phyloP scores from a whole-genome alignment of 1,140 invertebrate species.

The Diuraphis noxia region DNA sequence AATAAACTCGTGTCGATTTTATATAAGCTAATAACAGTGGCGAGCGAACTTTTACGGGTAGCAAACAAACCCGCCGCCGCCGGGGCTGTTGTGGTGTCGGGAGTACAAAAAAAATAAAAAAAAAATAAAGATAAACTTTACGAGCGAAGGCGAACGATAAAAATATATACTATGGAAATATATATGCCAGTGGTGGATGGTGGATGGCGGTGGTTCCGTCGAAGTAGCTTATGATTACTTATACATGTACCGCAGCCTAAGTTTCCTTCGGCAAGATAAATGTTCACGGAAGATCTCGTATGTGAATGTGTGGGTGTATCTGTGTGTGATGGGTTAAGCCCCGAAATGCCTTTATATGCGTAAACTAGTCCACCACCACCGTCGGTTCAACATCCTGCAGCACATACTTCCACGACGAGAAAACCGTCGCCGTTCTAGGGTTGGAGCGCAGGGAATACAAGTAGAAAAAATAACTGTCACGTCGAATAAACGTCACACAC shows the following conservation, averaged over 20 bases:
- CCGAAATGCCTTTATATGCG: not conserved
- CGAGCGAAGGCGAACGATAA: not conserved
- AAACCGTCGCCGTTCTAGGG: not conserved
- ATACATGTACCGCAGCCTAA: not conserved
- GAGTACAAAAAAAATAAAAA: not conserved
- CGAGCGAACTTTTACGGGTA: not conserved
- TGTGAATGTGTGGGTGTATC: not conserved
- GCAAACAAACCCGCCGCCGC: not conserved
- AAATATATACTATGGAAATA: not conserved
- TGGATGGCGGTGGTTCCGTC: not conserved
- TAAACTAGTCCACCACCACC: not conserved
- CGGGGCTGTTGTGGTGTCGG: not conserved
- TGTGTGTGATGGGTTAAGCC: not conserved
- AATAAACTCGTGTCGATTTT: not conserved
- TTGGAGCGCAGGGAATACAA: not conserved
- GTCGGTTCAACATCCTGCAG: not conserved
- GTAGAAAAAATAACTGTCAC: not conserved
- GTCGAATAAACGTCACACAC: slow-evolving; percentile 41
- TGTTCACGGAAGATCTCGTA: not conserved
- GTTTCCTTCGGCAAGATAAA: slow-evolving; percentile 20
- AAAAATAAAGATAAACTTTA: not conserved
- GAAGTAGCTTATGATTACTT: slow-evolving; percentile 35
- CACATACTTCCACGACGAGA: not conserved
- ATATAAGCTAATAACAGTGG: not conserved
- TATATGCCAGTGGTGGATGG: not conserved